These are phyloP conservation scores for Mesoligia furuncula DNA, from an alignment of 2,888 invertebrate species.

Conservation along the genomic window DNA sequence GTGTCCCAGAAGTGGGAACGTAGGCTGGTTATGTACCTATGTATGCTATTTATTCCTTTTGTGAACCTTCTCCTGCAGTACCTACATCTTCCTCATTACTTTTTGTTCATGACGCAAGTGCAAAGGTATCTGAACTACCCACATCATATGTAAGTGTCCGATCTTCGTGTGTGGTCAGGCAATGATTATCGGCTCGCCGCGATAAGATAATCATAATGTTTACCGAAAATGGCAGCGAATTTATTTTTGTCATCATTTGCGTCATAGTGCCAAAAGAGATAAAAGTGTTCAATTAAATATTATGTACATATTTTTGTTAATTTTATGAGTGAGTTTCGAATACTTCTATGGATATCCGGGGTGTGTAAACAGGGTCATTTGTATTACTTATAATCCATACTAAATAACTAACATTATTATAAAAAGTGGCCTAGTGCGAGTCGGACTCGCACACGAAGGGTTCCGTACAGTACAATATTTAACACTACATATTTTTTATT, in stretches of 20 bases:
- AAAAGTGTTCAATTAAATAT: slow-evolving; percentile 47
- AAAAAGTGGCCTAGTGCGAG: neutral
- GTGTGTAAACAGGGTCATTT: slow-evolving; percentile 24
- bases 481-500: no score
- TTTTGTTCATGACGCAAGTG: slow-evolving; percentile 25
- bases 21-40: neutral
- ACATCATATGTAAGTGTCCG: slow-evolving; percentile 4
- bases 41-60: neutral
- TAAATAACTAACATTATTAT: neutral
- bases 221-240: slow-evolving; percentile 71
- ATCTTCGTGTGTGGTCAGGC: slow-evolving; percentile 77
- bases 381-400: neutral
- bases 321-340: slow-evolving; percentile 41
- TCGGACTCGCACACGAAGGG: neutral
- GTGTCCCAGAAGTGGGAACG: neutral
- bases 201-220: slow-evolving; percentile 66
- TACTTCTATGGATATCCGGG: neutral
- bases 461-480: no score
- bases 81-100: neutral
- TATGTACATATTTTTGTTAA: slow-evolving; percentile 32
- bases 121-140: neutral
- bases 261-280: slow-evolving; percentile 81
- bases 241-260: slow-evolving; percentile 74
- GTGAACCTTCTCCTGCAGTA: slow-evolving; percentile 9
- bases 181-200: slow-evolving; percentile 60